These are phyloP conservation scores for Eupithecia exiguata DNA, from an alignment of 2,888 invertebrate genomes.

Conservation along the genomic window DNA sequence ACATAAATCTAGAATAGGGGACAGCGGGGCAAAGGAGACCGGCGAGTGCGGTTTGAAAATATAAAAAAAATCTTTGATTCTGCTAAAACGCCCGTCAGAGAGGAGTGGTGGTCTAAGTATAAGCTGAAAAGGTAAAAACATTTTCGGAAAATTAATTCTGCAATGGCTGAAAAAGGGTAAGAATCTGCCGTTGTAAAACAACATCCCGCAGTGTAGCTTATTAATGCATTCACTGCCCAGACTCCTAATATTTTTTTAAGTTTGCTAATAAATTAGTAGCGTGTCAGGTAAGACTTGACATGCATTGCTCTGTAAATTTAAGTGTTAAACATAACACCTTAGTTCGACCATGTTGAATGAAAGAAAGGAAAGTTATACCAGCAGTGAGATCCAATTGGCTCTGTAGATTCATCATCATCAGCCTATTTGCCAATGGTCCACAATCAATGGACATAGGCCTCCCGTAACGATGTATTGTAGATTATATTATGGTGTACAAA, in stretches of 20 bases:
- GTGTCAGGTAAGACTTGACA: neutral
- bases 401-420: neutral
- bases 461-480: no score
- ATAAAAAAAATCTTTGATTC: constrained; percentile 37
- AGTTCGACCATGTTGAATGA: no score
- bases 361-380: no score
- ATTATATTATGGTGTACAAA: neutral
- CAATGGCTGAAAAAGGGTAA: neutral
- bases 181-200: neutral
- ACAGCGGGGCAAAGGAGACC: constrained; percentile 22
- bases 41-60: constrained; percentile 29
- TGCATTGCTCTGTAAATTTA: no score
- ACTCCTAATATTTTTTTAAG: neutral
- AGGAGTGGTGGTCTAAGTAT: constrained; percentile 17
- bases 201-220: neutral
- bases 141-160: neutral
- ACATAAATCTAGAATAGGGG: constrained; percentile 35
- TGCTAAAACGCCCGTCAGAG: constrained; percentile 37
- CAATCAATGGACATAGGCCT: no score
- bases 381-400: no score
- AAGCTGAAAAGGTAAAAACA: neutral
- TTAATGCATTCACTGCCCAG: neutral
- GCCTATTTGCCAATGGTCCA: no score
- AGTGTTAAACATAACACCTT: no score
- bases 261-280: neutral